phyloP scores from a whole-genome alignment of 2,888 invertebrate genomes.

The Laspeyria flexula region DNA sequence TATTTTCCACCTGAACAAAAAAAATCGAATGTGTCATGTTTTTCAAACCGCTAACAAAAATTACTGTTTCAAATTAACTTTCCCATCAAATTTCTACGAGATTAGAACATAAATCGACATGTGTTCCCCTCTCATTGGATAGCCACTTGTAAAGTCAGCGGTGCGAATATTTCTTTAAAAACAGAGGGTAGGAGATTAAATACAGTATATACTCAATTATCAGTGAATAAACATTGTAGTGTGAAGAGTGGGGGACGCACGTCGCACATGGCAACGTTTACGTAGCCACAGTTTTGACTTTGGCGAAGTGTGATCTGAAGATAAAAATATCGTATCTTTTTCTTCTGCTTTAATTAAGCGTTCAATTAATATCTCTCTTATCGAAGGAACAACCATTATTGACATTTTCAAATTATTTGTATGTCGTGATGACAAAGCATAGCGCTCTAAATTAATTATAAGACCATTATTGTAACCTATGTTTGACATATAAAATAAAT shows the following conservation, averaged over 20 bases:
- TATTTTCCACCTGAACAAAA: too few relatives aligned
- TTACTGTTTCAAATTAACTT: not conserved
- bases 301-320: not conserved
- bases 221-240: constrained; percentile 69
- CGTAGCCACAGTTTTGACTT: constrained; percentile 6
- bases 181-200: constrained; percentile 57
- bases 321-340: too few relatives aligned
- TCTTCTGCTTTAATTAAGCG: too few relatives aligned
- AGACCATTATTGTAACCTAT: too few relatives aligned
- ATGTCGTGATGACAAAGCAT: too few relatives aligned
- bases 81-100: constrained; percentile 2
- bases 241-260: constrained; percentile 43
- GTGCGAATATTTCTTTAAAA: constrained; percentile 66
- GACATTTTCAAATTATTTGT: too few relatives aligned
- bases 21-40: too few relatives aligned
- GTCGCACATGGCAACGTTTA: constrained; percentile 24
- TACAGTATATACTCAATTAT: constrained; percentile 71
- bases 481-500: too few relatives aligned
- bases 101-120: constrained; percentile 56
- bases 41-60: not conserved
- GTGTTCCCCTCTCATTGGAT: constrained; percentile 51
- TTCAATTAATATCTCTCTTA: too few relatives aligned
- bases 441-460: too few relatives aligned
- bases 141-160: constrained; percentile 65
- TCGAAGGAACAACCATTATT: too few relatives aligned